Base-by-base conservation (phyloP, 2,797 vertebrate genomes). In the Hoplostethus atlanticus region DNA sequence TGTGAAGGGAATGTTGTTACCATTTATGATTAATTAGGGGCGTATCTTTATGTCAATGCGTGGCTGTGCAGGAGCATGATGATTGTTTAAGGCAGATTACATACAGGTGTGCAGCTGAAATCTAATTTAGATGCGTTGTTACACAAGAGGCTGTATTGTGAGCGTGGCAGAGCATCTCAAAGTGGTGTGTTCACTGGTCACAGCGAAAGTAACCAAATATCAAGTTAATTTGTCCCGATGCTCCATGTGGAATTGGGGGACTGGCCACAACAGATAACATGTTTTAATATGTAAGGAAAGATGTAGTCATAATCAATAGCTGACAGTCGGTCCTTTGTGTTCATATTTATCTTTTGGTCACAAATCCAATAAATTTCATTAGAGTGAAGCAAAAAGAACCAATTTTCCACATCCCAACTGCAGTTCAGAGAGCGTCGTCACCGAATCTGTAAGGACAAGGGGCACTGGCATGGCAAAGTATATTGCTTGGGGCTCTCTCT, bases 401-500 rank as follows among this genome's bases (percentile, higher is more conserved):
- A 47, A n/a, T 76, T 70, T 53, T 60, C 52, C 5, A 47, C 56
- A 60, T 56, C 12, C 11, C 79, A 74, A 58, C 50, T 40, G 51
- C 17, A 57, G 62, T 48, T 77, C 42, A 67, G 79, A 68, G 50
- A 71, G 72, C 76, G 65, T 65, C 75, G 81, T 73, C 63, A 75
- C 38, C 70, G 73, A 69, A 77, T 85, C 79, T 84, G 87, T 83
- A 61, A 84, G 84, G 84, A 89, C 78, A 79, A 64, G 77, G 51
- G 72, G 77, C 83, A 90, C 77, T 59, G 63, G 66, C 57, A 61
- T 61, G 70, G 71, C 69, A 66, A 77, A 84, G 85, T 91, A 85
- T 90, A 91, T 88, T 84, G 89, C 89, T 87, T 17, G 73, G 80
- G 80, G 91, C 83, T 84, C 10, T 81, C 68, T 81, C 63, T 61